Conservation (phyloP, 2,797 vertebrate species). For the Tenualosa thibaudeaui region DNA sequence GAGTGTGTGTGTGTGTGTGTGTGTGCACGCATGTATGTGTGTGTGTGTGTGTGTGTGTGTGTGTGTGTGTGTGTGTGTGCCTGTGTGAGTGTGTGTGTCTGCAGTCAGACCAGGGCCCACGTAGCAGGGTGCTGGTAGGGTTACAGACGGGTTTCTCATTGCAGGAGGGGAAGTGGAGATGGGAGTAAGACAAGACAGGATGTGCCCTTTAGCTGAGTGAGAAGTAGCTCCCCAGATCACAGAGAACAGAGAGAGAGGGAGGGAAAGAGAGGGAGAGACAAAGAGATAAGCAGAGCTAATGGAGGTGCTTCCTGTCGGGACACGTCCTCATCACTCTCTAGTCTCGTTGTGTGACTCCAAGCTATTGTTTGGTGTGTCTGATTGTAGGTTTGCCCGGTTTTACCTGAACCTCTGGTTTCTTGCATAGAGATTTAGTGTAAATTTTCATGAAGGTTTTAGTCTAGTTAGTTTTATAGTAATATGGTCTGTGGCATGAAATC, state of each 20-base stretch:
- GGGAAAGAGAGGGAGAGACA: neutral
- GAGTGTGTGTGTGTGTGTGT: too few relatives aligned
- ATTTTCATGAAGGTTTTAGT: too few relatives aligned
- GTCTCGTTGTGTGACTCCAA: neutral
- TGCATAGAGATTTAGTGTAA: too few relatives aligned
- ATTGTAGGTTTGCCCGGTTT: too few relatives aligned
- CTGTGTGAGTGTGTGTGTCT: slow-evolving; percentile 15
- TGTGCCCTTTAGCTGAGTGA: slow-evolving; percentile 6
- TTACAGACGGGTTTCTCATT: neutral
- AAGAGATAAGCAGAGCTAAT: neutral
- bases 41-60: neutral
- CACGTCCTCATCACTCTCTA: neutral
- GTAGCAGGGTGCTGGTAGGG: neutral
- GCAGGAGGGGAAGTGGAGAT: slow-evolving; percentile 2
- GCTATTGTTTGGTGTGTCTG: neutral
- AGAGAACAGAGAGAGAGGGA: neutral
- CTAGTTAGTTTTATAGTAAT: too few relatives aligned
- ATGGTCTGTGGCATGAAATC: too few relatives aligned
- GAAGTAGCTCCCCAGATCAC: neutral
- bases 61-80: slow-evolving; percentile 13
- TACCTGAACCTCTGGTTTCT: too few relatives aligned
- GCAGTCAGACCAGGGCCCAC: neutral
- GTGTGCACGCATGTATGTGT: too few relatives aligned
- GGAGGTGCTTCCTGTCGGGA: neutral
- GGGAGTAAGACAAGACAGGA: slow-evolving; percentile 16